A percentile compares a stretch with the other conserved stretches of the same genome.
Conservation (phyloP, 1,140 invertebrate species). For the Plectrocnemia conspersa region DNA sequence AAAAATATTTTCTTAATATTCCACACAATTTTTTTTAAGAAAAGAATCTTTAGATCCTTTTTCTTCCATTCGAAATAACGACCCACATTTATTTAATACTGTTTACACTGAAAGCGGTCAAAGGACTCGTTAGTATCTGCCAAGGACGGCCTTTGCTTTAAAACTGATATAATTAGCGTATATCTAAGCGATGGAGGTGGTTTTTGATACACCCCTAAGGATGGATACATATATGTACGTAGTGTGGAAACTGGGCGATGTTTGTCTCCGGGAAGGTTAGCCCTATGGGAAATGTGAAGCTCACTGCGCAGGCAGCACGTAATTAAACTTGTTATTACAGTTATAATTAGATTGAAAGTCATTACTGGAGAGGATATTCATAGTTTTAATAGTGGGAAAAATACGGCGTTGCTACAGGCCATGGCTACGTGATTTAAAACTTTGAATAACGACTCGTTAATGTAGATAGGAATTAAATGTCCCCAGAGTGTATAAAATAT, state of each 20-base stretch:
- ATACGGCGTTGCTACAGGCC: too few relatives aligned
- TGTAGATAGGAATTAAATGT: too few relatives aligned
- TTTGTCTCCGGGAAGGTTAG: constrained; percentile 8
- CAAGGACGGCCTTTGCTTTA: not conserved
- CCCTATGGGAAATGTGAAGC: constrained; percentile 9
- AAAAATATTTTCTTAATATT: too few relatives aligned
- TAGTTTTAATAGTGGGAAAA: too few relatives aligned
- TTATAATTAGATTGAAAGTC: constrained; percentile 29
- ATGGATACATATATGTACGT: too few relatives aligned
- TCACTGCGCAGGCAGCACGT: constrained; percentile 12
- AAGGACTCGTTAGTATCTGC: not conserved
- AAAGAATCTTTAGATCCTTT: too few relatives aligned
- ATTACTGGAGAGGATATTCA: constrained; percentile 9
- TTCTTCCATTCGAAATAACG: too few relatives aligned
- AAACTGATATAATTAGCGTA: constrained; percentile 6
- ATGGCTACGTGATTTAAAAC: too few relatives aligned
- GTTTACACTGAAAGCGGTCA: not conserved
- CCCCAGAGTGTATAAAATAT: too few relatives aligned
- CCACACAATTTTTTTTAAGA: too few relatives aligned
- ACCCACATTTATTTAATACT: not conserved
- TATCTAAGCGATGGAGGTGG: not conserved
- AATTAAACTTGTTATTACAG: constrained; percentile 34
- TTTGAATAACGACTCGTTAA: too few relatives aligned
- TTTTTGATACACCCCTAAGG: not conserved
- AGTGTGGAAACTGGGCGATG: not conserved